Conservation (phyloP, 2,797 vertebrate genomes). For the Danionella dracula region DNA sequence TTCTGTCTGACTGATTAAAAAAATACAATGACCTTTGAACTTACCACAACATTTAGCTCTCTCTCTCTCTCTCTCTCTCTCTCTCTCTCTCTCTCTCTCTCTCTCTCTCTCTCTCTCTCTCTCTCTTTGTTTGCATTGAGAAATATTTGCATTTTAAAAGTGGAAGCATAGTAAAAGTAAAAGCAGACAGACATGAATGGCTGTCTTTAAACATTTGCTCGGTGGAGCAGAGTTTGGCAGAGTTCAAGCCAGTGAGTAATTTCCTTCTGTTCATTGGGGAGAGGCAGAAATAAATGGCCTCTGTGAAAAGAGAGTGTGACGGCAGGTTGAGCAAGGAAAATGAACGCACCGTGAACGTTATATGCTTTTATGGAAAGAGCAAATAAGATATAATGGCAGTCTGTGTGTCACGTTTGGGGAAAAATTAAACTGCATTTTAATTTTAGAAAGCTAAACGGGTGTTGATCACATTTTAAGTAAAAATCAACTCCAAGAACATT, state of each 20-base stretch:
- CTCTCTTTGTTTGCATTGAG: no score
- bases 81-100: no score
- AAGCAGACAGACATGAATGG: constrained; percentile 69
- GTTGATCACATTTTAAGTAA: no score
- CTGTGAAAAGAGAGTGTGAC: constrained; percentile 40
- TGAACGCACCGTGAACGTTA: constrained; percentile 69
- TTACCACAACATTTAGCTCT: no score
- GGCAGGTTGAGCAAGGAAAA: constrained; percentile 50
- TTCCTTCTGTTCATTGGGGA: constrained; percentile 68
- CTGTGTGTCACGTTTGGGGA: constrained; percentile 31
- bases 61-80: no score
- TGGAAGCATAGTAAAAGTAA: constrained; percentile 50
- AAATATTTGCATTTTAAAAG: constrained; percentile 34
- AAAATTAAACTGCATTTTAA: constrained; percentile 9
- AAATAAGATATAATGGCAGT: constrained; percentile 61
- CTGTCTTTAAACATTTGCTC: constrained; percentile 68
- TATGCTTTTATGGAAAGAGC: constrained; percentile 51
- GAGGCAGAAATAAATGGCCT: constrained; percentile 63
- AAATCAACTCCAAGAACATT: no score
- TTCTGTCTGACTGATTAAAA: no score
- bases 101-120: no score
- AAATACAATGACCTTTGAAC: no score
- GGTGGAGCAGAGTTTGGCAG: constrained; percentile 68
- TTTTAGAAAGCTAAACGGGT: not conserved
- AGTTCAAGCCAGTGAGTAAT: constrained; percentile 63